Conservation (phyloP, 2,888 invertebrate genomes). For the Chirona hameri region DNA sequence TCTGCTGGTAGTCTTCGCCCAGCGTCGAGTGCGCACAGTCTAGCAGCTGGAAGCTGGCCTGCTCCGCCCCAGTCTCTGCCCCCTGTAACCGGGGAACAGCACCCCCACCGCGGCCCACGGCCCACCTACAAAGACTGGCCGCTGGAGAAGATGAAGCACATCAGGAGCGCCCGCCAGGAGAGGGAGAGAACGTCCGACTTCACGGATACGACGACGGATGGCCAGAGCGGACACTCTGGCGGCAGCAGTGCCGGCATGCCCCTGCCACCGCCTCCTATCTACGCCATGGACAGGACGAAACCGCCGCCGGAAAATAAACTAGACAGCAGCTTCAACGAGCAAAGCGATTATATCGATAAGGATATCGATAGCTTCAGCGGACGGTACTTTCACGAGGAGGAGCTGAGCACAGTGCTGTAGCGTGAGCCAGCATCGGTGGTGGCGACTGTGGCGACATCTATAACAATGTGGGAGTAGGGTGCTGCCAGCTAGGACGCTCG, state of each 20-base stretch:
- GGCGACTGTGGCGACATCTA: too few relatives aligned
- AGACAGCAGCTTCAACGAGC: background rate
- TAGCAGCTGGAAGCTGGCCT: constrained; percentile 31
- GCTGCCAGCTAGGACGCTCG: too few relatives aligned
- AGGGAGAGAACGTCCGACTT: constrained; percentile 4
- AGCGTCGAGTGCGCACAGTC: background rate
- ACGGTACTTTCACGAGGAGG: background rate
- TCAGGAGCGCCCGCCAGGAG: background rate
- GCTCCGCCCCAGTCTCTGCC: constrained; percentile 31
- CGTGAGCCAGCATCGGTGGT: too few relatives aligned
- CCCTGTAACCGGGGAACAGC: constrained; percentile 28
- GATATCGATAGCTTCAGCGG: constrained; percentile 8
- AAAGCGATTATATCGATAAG: background rate
- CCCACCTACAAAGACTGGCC: constrained; percentile 36
- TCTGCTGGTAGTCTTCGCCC: background rate
- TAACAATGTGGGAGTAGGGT: too few relatives aligned
- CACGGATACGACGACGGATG: background rate
- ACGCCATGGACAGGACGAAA: background rate
- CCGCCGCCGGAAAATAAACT: background rate
- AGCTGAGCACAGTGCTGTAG: constrained; percentile 6
- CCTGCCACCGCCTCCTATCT: background rate
- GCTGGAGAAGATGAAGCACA: constrained; percentile 26
- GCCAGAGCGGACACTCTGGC: constrained; percentile 1
- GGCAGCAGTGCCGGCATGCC: constrained; percentile 7
- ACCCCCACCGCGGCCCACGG: constrained; percentile 36